These are phyloP conservation scores for Sciurus niger DNA, from an alignment of 2,113 vertebrate genomes.

Conservation along the genomic window DNA sequence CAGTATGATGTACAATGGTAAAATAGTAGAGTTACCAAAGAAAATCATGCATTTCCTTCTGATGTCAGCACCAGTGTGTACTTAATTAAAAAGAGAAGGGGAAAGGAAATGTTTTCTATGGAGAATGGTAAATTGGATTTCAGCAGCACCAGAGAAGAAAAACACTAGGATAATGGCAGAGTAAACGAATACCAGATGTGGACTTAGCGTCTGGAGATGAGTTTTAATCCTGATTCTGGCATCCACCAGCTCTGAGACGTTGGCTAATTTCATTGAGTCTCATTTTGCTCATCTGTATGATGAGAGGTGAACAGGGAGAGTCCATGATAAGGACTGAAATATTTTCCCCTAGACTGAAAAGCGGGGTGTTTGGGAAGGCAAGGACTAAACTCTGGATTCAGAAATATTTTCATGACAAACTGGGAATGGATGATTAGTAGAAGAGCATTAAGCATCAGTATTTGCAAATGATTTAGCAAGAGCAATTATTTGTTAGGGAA, in stretches of 20 bases:
- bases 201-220: neutral
- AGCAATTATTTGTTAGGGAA: neutral
- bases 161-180: neutral
- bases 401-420: conserved; percentile 26
- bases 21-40: neutral
- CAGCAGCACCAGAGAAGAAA: neutral
- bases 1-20: neutral
- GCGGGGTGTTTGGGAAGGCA: neutral
- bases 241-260: neutral
- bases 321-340: neutral
- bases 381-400: neutral
- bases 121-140: neutral
- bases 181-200: neutral
- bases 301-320: neutral
- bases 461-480: neutral
- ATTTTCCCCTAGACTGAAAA: neutral
- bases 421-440: neutral
- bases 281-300: neutral
- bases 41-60: neutral
- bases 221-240: neutral
- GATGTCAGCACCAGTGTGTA: neutral
- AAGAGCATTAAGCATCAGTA: neutral
- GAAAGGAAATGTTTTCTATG: neutral
- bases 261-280: conserved; percentile 26
- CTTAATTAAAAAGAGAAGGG: neutral